phyloP scores from a whole-genome alignment of 2,888 invertebrate genomes.

The Eristalinus aeneus region DNA sequence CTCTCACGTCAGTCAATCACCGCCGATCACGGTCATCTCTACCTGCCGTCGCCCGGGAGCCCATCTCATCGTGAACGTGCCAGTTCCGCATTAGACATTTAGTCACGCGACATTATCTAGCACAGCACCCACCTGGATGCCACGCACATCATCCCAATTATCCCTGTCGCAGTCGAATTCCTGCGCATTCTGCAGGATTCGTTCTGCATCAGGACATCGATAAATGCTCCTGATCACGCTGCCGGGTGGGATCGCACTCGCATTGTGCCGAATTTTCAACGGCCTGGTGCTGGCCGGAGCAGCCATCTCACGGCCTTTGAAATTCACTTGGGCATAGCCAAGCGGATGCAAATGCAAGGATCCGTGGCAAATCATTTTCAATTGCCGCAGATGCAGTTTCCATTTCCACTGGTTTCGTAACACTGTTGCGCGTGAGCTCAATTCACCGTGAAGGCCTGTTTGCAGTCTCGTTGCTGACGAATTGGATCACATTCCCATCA shows the following conservation, averaged over 20 bases:
- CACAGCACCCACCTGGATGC: constrained; percentile 67
- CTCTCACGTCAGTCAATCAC: neutral
- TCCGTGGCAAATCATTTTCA: constrained; percentile 63
- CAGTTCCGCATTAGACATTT: constrained; percentile 65
- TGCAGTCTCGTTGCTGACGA: constrained; percentile 28
- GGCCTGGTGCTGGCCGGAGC: constrained; percentile 57
- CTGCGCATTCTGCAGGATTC: constrained; percentile 21
- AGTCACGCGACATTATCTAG: constrained; percentile 67
- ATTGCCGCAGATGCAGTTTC: constrained; percentile 53
- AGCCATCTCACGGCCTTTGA: constrained; percentile 55
- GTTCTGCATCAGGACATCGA: constrained; percentile 67
- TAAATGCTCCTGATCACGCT: constrained; percentile 49
- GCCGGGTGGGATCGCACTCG: constrained; percentile 13
- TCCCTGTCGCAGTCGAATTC: constrained; percentile 39
- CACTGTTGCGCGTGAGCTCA: constrained; percentile 44
- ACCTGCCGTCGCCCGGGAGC: neutral
- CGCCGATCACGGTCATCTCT: neutral
- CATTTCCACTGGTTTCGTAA: neutral
- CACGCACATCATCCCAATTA: constrained; percentile 63
- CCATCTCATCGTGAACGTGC: constrained; percentile 40
- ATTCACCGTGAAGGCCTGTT: constrained; percentile 56
- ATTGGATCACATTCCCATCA: constrained; percentile 49
- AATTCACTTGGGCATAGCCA: constrained; percentile 64
- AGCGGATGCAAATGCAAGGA: constrained; percentile 68
- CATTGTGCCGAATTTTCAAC: constrained; percentile 61